Percentiles rank a stretch among this genome's conserved stretches.
Conservation (phyloP, 2,888 invertebrate genomes). For the Neria commutata region DNA sequence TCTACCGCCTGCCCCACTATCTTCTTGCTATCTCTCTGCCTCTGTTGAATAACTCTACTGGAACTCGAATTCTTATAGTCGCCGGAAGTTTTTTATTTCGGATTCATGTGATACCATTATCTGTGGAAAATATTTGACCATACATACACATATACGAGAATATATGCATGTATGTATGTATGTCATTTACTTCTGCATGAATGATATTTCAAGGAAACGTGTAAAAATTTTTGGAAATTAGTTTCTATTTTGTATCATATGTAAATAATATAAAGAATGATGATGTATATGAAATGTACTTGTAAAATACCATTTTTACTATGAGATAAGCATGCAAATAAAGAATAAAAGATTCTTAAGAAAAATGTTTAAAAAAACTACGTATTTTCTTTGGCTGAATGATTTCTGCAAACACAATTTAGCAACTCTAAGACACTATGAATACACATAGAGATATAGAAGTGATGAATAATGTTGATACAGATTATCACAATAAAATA, state of each 20-base stretch:
- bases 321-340: constrained; percentile 58
- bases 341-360: constrained; percentile 60
- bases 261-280: constrained; percentile 41
- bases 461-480: too few species aligned
- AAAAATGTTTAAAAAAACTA: constrained; percentile 32
- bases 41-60: constrained; percentile 11
- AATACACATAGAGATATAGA: too few species aligned
- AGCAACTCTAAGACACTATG: constrained; percentile 4
- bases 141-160: constrained; percentile 27
- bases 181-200: too few species aligned
- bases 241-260: constrained; percentile 10
- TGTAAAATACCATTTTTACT: constrained; percentile 46
- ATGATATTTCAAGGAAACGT: too few species aligned
- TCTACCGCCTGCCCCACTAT: constrained; percentile 21
- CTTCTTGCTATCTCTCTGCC: constrained; percentile 13
- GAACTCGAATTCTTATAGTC: constrained; percentile 40
- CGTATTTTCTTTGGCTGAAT: constrained; percentile 15
- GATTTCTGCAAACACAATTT: constrained; percentile 22
- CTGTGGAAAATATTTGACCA: constrained; percentile 38
- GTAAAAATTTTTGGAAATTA: not conserved
- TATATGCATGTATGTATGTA: too few species aligned
- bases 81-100: constrained; percentile 59
- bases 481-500: too few species aligned
- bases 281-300: constrained; percentile 27
- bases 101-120: constrained; percentile 60